phyloP scores from a whole-genome alignment of 2,888 invertebrate species.

The Brachycybe producta region DNA sequence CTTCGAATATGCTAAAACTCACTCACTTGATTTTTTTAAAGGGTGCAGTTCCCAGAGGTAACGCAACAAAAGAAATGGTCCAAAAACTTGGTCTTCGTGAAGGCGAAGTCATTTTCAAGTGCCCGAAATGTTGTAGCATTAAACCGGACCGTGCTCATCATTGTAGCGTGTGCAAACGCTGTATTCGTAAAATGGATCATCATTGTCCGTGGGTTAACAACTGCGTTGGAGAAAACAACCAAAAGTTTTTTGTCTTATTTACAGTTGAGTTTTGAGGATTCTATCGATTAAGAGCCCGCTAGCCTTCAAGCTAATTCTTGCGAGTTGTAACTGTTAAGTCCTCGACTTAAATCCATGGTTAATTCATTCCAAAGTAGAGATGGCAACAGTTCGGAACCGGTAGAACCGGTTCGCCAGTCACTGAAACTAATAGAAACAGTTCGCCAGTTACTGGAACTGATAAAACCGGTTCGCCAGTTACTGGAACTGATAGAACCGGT shows the following conservation, averaged over 20 bases:
- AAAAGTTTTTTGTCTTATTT: slow-evolving; percentile 97
- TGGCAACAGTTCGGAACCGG: no score
- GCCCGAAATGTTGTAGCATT: slow-evolving; percentile 90
- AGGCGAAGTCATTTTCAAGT: slow-evolving; percentile 87
- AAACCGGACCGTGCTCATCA: slow-evolving; percentile 94
- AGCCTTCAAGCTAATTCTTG: neutral
- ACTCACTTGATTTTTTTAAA: slow-evolving; percentile 29
- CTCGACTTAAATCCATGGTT: no score
- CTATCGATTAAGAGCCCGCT: no score
- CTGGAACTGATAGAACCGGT: no score
- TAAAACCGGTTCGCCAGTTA: no score
- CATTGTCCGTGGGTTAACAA: slow-evolving; percentile 98
- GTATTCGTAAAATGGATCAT: slow-evolving; percentile 72
- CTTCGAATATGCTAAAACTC: neutral
- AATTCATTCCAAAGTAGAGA: no score
- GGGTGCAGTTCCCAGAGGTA: slow-evolving; percentile 91
- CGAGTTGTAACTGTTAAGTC: no score
- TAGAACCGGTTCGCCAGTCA: no score
- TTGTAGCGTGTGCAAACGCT: slow-evolving; percentile 83
- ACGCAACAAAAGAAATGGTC: slow-evolving; percentile 89
- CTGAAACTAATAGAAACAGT: no score
- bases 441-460: no score
- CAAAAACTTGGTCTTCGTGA: slow-evolving; percentile 83
- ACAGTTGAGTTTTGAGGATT: no score
- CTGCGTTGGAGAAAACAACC: slow-evolving; percentile 98